Evolutionary conservation across 2,888 invertebrate species (phyloP), one percentile per base, ranked within the genome.

Genomic region (Agrenia bidenticulata): DNA sequence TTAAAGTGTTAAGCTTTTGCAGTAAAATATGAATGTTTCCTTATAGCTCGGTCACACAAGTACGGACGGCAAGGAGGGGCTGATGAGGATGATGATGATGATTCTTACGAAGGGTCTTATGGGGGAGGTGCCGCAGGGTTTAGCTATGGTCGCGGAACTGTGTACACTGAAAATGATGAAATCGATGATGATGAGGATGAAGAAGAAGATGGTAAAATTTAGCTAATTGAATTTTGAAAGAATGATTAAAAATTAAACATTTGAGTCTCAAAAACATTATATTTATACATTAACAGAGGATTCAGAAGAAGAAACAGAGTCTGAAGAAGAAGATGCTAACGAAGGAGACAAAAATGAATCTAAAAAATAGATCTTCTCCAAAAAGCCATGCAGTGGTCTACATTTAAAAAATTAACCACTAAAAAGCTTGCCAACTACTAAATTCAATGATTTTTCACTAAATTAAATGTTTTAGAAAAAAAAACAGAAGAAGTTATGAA

Each of bases 11-110:
- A n/a, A n/a, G n/a, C n/a, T n/a, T n/a, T n/a, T n/a, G n/a, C n/a
- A n/a, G n/a, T n/a, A n/a, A n/a, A n/a, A n/a, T n/a, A n/a, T n/a
- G n/a, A n/a, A n/a, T 11, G 19, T 23, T 53, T 24, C 23, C 7
- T 79, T 80, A 61, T 79, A 89, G 89, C 90, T 72, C 87, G 93
- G 61, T 88, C 86, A 73, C 93, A 94, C 80, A 92, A 93, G 79
- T 94, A 90, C 83, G 94, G 94, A 13, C 85, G 94, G 24, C 92
- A 93, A 82, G 88, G 88, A 77, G 85, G 88, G 77, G 84, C 84
- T 56, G 80, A 79, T 42, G 80, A 80, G 64, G 83, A 83, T 69
- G 85, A 86, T 75, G 87, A 86, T 69, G 88, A 88, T 76, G 88
- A 87, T 69, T 87, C 83, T 84, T 84, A 64, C 83, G 82, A 82